These are phyloP conservation scores for Peromyscus eremicus DNA, from an alignment of 2,797 vertebrate genomes.

Conservation along the genomic window DNA sequence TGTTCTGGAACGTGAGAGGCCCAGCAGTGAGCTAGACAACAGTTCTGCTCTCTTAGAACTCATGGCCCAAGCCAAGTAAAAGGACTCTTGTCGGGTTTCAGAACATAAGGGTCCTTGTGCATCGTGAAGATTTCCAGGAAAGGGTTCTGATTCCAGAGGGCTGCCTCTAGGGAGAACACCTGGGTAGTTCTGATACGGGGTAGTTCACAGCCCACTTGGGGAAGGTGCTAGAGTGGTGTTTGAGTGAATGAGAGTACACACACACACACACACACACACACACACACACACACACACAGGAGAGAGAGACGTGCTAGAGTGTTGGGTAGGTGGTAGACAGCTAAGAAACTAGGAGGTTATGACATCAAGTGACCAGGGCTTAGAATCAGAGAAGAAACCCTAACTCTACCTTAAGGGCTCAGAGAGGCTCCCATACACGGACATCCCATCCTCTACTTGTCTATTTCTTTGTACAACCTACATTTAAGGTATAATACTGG, in stretches of 20 bases:
- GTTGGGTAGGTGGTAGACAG: neutral
- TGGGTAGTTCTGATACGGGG: conserved; percentile 8
- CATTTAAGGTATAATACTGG: neutral
- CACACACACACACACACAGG: neutral
- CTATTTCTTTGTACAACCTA: neutral
- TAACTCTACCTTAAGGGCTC: neutral
- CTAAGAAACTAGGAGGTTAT: conserved; percentile 24
- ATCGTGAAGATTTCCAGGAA: neutral
- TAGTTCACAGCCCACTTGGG: neutral
- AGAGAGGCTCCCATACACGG: neutral
- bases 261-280: neutral
- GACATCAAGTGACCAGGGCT: neutral
- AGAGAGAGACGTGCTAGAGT: neutral
- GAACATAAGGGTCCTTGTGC: neutral
- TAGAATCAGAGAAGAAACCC: neutral
- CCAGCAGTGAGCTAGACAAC: neutral
- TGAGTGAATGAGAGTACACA: neutral
- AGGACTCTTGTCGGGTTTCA: neutral
- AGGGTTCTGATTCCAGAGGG: conserved; percentile 50
- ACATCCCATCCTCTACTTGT: neutral
- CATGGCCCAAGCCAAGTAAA: neutral
- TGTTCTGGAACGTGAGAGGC: conserved; percentile 32
- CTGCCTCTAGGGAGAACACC: neutral
- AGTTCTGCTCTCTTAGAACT: neutral
- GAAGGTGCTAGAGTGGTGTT: neutral